Conservation (phyloP, 2,113 vertebrate genomes). For the Struthidea cinerea region DNA sequence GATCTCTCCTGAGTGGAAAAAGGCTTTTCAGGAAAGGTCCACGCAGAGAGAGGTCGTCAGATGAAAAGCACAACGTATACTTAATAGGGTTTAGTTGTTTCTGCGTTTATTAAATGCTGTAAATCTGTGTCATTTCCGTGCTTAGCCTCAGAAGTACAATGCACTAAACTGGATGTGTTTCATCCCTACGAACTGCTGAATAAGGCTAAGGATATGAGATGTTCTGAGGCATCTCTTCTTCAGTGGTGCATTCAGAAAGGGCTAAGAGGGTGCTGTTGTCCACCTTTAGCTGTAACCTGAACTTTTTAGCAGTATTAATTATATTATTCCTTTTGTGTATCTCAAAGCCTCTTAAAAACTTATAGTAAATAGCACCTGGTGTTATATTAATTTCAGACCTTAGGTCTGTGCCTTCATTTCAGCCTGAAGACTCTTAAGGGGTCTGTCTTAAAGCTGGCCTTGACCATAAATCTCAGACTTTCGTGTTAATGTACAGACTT, state of each 20-base stretch:
- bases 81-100: neutral
- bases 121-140: neutral
- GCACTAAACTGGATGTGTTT: fast-evolving
- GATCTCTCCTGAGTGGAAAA: neutral
- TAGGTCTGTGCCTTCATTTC: neutral
- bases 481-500: neutral
- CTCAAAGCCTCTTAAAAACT: neutral
- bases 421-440: neutral
- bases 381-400: neutral
- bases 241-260: neutral
- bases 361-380: neutral
- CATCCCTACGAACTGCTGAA: neutral
- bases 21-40: neutral
- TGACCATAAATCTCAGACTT: neutral
- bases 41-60: neutral
- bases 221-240: neutral
- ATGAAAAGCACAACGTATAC: fast-evolving
- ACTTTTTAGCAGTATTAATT: neutral
- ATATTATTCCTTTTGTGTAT: neutral
- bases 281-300: neutral
- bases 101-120: neutral
- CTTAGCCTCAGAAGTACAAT: neutral
- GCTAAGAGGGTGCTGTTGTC: neutral
- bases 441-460: neutral
- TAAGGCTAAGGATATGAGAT: neutral